Conservation (phyloP, 2,113 vertebrate species). For the Amblyopsis rosae region DNA sequence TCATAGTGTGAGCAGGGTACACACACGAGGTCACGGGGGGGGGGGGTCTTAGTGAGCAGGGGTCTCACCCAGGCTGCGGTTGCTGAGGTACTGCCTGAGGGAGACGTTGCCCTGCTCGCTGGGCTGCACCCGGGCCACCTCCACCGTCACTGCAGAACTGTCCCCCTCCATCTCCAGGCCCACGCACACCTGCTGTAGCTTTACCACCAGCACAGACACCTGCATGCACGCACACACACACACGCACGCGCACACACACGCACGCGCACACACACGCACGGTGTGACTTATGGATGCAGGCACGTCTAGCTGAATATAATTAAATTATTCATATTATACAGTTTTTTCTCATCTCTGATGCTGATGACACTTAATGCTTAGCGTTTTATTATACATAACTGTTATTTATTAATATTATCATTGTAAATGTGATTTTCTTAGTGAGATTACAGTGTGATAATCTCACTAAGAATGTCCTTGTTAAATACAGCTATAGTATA, state of each 20-base stretch:
- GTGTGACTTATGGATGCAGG: too few species aligned
- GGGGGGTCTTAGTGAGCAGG: background rate
- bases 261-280: constrained; percentile 6
- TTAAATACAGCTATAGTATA: too few species aligned
- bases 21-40: background rate
- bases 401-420: too few species aligned
- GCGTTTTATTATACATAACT: too few species aligned
- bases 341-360: too few species aligned
- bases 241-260: background rate
- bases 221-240: constrained; percentile 46
- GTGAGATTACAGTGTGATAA: too few species aligned
- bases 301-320: too few species aligned
- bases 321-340: too few species aligned
- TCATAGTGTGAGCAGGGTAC: constrained; percentile 53
- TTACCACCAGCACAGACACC: constrained; percentile 95
- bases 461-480: too few species aligned
- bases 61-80: constrained; percentile 87
- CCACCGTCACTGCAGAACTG: constrained; percentile 86
- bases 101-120: constrained; percentile 91
- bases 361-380: too few species aligned
- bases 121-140: constrained; percentile 86
- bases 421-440: too few species aligned
- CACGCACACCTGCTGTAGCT: constrained; percentile 87
- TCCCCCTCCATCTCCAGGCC: constrained; percentile 89
- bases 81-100: constrained; percentile 91